A percentile compares a stretch with the other conserved stretches of the same genome.
phyloP scores from a whole-genome alignment of 2,113 vertebrate genomes.

The Hyaena hyaena region DNA sequence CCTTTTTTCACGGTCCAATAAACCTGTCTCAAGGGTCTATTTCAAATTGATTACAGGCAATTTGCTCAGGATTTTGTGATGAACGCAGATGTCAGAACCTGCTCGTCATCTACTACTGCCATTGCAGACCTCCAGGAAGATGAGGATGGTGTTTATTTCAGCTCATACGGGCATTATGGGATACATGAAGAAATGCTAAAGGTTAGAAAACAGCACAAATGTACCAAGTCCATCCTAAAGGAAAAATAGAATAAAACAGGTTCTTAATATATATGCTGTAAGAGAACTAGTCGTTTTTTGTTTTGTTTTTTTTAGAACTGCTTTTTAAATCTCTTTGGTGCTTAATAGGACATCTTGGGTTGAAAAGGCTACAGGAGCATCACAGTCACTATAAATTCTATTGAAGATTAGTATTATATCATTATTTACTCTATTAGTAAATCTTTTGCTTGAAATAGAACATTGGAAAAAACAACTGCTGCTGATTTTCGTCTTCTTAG shows the following conservation, averaged over 20 bases:
- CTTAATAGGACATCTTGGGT: background rate
- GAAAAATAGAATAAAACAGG: constrained; percentile 46
- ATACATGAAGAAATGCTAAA: constrained; percentile 99
- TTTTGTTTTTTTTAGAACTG: constrained; percentile 63
- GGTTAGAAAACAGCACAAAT: constrained; percentile 87
- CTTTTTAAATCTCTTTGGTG: constrained; percentile 83
- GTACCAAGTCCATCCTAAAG: background rate
- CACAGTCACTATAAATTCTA: constrained; percentile 3
- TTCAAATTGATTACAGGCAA: constrained; percentile 90
- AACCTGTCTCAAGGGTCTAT: constrained; percentile 87
- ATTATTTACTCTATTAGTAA: constrained; percentile 26
- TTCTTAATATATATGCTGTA: constrained; percentile 67
- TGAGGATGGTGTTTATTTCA: constrained; percentile 97
- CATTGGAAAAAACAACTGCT: background rate
- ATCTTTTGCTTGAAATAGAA: constrained; percentile 39
- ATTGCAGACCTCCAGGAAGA: constrained; percentile 92
- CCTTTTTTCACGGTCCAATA: constrained; percentile 80
- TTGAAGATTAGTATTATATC: background rate
- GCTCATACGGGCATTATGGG: constrained; percentile 96
- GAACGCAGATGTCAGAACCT: constrained; percentile 87
- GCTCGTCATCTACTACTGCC: constrained; percentile 75
- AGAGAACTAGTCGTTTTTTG: constrained; percentile 69
- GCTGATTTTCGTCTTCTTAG: background rate
- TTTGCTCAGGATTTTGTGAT: constrained; percentile 95
- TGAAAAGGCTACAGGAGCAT: constrained; percentile 15